These are phyloP conservation scores for Podarcis raffonei DNA, from an alignment of 2,113 vertebrate genomes.

Conservation along the genomic window DNA sequence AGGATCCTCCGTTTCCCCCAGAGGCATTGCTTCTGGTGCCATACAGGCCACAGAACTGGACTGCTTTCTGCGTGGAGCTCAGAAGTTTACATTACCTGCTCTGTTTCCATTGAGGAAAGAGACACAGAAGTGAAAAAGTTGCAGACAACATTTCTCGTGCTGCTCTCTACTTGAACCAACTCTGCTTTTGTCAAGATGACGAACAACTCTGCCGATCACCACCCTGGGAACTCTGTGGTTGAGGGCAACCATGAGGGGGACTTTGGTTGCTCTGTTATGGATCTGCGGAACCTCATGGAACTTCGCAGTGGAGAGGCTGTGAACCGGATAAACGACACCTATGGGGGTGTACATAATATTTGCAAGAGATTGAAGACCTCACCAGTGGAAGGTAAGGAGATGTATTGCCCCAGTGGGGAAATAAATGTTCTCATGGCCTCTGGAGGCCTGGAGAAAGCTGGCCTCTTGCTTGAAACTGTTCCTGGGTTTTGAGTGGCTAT, in stretches of 20 bases:
- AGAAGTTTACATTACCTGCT: not conserved
- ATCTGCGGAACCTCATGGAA: constrained; percentile 92
- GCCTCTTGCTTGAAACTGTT: not conserved
- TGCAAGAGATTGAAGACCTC: constrained; percentile 91
- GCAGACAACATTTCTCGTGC: not conserved
- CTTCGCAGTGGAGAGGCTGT: constrained; percentile 86
- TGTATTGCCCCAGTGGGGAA: not conserved
- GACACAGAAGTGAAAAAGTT: not conserved
- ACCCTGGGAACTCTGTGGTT: constrained; percentile 84
- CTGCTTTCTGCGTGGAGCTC: not conserved
- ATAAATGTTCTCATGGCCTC: not conserved
- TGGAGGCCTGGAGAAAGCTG: not conserved
- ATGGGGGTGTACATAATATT: constrained; percentile 85
- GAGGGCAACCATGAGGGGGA: constrained; percentile 89
- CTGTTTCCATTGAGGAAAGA: constrained; percentile 7
- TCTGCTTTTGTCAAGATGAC: constrained; percentile 74
- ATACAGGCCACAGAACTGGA: not conserved
- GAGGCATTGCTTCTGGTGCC: not conserved
- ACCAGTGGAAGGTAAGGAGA: constrained; percentile 89
- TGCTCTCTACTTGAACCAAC: accelerated
- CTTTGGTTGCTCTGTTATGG: constrained; percentile 86
- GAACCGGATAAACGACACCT: constrained; percentile 78
- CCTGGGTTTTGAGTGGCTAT: not conserved
- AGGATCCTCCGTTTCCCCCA: constrained; percentile 9
- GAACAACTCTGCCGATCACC: constrained; percentile 87